Evolutionary conservation across 30 jellyfish, hydroid and myxozoan species (phyloP).

Genomic region (Pelagia noctiluca): DNA sequence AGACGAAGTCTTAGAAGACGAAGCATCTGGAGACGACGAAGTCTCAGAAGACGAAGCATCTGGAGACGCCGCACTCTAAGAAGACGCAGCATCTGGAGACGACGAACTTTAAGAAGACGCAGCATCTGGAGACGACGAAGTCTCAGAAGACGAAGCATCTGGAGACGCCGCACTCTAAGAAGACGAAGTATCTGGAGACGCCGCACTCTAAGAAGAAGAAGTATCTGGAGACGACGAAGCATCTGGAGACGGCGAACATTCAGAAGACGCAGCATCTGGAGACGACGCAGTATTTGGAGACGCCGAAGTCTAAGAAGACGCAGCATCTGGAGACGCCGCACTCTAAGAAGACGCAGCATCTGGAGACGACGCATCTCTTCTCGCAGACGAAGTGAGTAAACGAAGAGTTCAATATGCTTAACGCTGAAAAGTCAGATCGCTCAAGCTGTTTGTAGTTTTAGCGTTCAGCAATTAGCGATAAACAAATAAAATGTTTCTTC

Average conservation of each 20-base stretch:
- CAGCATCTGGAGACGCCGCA: conserved; percentile 15
- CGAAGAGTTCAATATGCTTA: not conserved
- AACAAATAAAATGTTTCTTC: not conserved
- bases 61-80: conserved; percentile 4
- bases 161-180: conserved; percentile 21
- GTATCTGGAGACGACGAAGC: conserved; percentile 13
- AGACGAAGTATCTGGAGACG: conserved; percentile 13
- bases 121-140: not conserved
- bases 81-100: conserved; percentile 27
- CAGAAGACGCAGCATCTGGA: conserved; percentile 9
- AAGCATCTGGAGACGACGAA: conserved; percentile 12
- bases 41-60: conserved; percentile 6
- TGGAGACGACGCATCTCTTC: conserved; percentile 5
- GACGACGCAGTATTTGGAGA: not conserved
- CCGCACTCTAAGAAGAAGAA: no score
- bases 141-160: not conserved
- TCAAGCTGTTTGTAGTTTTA: not conserved
- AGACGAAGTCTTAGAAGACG: conserved; percentile 27
- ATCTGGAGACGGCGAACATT: conserved; percentile 19
- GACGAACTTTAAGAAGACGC: not conserved
- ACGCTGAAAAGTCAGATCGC: not conserved
- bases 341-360: conserved; percentile 16
- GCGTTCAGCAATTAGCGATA: not conserved
- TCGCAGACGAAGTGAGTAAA: not conserved
- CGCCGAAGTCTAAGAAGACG: conserved; percentile 11